These are phyloP conservation scores for Peromyscus melanophrys DNA, from an alignment of 2,797 vertebrate genomes.

Conservation along the genomic window DNA sequence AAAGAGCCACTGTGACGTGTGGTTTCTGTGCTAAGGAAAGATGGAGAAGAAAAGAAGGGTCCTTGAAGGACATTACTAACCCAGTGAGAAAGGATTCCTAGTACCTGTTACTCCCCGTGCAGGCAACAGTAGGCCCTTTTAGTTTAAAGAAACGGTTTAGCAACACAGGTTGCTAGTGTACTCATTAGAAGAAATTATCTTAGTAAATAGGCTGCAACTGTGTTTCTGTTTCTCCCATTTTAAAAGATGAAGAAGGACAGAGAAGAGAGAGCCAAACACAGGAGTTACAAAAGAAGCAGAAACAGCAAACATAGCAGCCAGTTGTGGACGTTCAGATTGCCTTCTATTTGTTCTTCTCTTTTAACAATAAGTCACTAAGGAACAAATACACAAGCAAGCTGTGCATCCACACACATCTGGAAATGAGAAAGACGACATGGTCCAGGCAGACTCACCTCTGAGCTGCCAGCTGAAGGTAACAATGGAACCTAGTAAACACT, in stretches of 20 bases:
- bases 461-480: constrained; percentile 23
- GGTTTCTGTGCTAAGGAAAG: background rate
- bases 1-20: background rate
- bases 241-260: constrained; percentile 37
- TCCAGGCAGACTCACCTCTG: constrained; percentile 21
- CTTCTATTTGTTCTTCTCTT: background rate
- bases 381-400: constrained; percentile 18
- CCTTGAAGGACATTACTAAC: background rate
- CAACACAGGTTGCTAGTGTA: background rate
- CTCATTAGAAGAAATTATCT: background rate
- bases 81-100: background rate
- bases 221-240: constrained; percentile 22
- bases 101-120: background rate
- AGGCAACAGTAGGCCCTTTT: constrained; percentile 10
- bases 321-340: background rate
- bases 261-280: background rate
- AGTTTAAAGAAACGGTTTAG: background rate
- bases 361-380: constrained; percentile 50
- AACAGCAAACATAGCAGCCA: constrained; percentile 37
- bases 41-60: background rate
- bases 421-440: background rate
- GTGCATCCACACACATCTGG: background rate
- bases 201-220: constrained; percentile 14
- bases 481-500: background rate
- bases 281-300: background rate